phyloP scores from a whole-genome alignment of 2,797 vertebrate species.

The Pipistrellus pipistrellus region DNA sequence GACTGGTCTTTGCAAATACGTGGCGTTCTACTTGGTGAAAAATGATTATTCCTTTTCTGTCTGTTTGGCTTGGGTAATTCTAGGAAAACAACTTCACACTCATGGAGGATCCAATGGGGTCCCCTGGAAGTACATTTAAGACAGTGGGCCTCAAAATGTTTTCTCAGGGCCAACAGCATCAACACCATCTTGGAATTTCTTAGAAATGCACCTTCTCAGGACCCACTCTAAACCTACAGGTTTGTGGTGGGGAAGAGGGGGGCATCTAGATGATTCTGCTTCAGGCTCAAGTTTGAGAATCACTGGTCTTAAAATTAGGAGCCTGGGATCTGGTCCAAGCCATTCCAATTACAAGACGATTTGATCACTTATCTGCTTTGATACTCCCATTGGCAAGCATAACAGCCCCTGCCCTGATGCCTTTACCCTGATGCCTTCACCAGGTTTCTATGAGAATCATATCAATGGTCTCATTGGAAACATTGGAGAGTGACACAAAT shows the following conservation, averaged over 20 bases:
- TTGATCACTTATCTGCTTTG: neutral
- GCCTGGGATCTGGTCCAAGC: neutral
- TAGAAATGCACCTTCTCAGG: neutral
- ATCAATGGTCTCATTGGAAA: neutral
- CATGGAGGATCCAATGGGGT: accelerated
- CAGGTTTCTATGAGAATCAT: neutral
- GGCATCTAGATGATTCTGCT: neutral
- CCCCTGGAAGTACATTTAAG: neutral
- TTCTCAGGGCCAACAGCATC: neutral
- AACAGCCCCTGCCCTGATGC: neutral
- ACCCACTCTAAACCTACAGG: neutral
- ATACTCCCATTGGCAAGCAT: neutral
- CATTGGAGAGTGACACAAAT: neutral
- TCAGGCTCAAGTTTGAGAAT: neutral
- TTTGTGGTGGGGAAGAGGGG: neutral
- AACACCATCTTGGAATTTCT: neutral
- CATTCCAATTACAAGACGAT: neutral
- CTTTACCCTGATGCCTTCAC: neutral
- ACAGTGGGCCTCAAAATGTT: neutral
- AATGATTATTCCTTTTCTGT: neutral
- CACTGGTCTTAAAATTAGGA: neutral
- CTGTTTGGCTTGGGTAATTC: neutral
- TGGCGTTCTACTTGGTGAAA: neutral
- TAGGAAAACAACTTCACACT: neutral
- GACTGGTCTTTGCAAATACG: neutral